Percentiles rank a stretch among this genome's conserved stretches.
Evolutionary conservation across 2,888 invertebrate species (phyloP).

Genomic region (Pristionchus arcanus): DNA sequence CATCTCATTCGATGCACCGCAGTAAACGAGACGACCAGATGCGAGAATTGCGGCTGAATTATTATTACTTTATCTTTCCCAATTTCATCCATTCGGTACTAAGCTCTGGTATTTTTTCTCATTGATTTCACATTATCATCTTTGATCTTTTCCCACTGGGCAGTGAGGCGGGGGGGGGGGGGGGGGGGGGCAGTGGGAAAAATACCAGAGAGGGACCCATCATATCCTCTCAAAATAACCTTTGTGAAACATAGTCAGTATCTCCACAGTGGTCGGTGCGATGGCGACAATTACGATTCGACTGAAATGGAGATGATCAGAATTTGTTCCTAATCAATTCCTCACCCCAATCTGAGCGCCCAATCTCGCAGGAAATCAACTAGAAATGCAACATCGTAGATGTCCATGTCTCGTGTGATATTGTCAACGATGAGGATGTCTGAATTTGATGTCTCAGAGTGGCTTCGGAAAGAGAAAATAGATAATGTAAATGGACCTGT

Average conservation of each 20-base stretch:
- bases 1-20: constrained; percentile 91
- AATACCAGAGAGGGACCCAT: no score
- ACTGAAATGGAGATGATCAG: constrained; percentile 77
- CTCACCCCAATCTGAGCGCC: constrained; percentile 82
- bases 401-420: constrained; percentile 92
- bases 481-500: constrained; percentile 73
- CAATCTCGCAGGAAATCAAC: constrained; percentile 95
- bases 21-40: constrained; percentile 92
- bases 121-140: no score
- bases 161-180: no score
- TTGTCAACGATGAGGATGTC: constrained; percentile 92
- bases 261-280: constrained; percentile 95
- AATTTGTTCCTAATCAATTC: background rate
- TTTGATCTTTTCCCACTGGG: no score
- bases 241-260: constrained; percentile 93
- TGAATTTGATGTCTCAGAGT: constrained; percentile 48
- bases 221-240: constrained; percentile 63
- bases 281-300: constrained; percentile 92
- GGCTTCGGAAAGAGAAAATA: background rate
- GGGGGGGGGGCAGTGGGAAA: no score
- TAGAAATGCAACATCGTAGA: constrained; percentile 95
- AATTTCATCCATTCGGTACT: background rate
- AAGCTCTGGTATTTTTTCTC: no score
- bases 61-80: background rate
- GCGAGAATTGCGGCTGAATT: constrained; percentile 87